A percentile compares a stretch with the other conserved stretches of the same genome.
Conservation (phyloP, 2,888 invertebrate species). For the Amiota minor region DNA sequence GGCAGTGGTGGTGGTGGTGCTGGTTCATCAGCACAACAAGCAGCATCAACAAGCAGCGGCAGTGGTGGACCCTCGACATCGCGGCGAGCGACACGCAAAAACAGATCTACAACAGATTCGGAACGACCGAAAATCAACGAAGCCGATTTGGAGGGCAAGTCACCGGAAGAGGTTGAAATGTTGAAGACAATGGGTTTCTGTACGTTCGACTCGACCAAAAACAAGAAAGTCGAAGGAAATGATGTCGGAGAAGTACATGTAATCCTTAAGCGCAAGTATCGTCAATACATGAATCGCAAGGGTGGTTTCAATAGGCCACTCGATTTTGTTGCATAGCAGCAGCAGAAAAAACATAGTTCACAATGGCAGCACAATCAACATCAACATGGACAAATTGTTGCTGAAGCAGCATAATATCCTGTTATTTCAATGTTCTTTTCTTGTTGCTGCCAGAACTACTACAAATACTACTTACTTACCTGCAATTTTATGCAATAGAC, state of each 20-base stretch:
- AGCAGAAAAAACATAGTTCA: background rate
- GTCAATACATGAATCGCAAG: conserved; percentile 99
- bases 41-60: conserved; percentile 56
- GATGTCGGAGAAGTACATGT: conserved; percentile 96
- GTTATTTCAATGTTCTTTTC: conserved; percentile 30
- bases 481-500: conserved; percentile 74
- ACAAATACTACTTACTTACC: conserved; percentile 58
- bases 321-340: conserved; percentile 89
- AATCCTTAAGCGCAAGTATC: conserved; percentile 94
- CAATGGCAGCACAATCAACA: conserved; percentile 29
- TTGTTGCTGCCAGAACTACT: conserved; percentile 26
- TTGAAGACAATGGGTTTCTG: conserved; percentile 97
- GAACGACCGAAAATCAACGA: conserved; percentile 83
- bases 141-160: conserved; percentile 91
- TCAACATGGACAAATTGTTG: conserved; percentile 32
- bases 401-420: conserved; percentile 32
- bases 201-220: conserved; percentile 96
- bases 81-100: conserved; percentile 58
- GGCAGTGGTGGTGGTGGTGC: conserved; percentile 41
- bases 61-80: conserved; percentile 64
- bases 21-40: background rate
- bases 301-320: conserved; percentile 99
- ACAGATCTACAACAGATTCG: conserved; percentile 54
- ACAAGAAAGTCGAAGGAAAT: conserved; percentile 95
- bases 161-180: conserved; percentile 94